Evolutionary conservation across 2,888 invertebrate species (phyloP).

Genomic region (Euspilapteryx auroguttella): DNA sequence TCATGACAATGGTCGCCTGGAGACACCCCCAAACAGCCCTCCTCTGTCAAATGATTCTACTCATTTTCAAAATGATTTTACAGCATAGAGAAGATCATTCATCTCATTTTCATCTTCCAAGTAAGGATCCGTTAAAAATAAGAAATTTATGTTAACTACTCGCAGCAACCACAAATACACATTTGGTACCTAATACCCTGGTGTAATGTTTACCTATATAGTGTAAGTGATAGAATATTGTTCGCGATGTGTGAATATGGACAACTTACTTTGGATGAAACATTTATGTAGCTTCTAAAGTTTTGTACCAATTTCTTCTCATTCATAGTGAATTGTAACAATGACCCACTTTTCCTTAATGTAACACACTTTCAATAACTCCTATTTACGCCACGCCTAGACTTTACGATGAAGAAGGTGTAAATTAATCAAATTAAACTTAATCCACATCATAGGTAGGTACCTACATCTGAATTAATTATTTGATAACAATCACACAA

Average conservation of each 20-base stretch:
- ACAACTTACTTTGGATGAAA: constrained; percentile 41
- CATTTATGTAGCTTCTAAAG: constrained; percentile 61
- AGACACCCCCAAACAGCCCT: too few relatives aligned
- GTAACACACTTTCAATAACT: constrained; percentile 11
- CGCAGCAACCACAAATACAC: too few relatives aligned
- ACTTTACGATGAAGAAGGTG: background rate
- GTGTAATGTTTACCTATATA: too few relatives aligned
- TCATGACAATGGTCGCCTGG: too few relatives aligned
- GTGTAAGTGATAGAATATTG: too few relatives aligned
- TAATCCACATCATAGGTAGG: constrained; percentile 35
- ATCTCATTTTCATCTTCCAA: too few relatives aligned
- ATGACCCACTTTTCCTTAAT: constrained; percentile 31
- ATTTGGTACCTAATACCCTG: too few relatives aligned
- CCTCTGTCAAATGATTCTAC: too few relatives aligned
- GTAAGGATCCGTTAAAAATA: constrained; percentile 7
- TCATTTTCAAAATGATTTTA: too few relatives aligned
- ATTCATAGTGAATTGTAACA: constrained; percentile 37
- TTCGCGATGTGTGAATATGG: too few relatives aligned
- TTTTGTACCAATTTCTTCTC: constrained; percentile 55
- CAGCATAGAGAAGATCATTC: too few relatives aligned
- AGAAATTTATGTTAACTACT: background rate
- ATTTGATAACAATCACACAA: constrained; percentile 45
- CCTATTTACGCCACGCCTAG: background rate
- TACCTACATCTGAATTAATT: constrained; percentile 10
- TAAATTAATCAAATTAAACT: constrained; percentile 13